Base-by-base conservation (phyloP, 2,888 invertebrate genomes). In the Sarcophaga variegata region DNA sequence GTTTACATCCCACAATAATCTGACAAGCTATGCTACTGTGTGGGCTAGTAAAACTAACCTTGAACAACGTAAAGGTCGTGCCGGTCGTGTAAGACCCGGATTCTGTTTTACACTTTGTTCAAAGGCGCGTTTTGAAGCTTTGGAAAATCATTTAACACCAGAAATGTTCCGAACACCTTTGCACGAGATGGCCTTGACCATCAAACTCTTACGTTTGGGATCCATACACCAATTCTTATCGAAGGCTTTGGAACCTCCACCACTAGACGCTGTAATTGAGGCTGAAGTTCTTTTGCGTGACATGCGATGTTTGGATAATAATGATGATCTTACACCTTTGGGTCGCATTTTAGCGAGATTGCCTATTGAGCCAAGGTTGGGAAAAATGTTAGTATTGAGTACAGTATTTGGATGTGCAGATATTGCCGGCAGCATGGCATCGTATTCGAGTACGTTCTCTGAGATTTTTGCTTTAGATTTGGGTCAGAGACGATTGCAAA, bases 111-210 rank as follows among this genome's bases (percentile, higher is more conserved):
- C 98, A 89, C 94, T 99, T 22, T 99, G 98, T 90, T 97, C 97
- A 0, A 94, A 94, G 89, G 96, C 97, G 0, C 94, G 97, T 22
- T 97, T 93, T 92, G 94, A 95, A 0, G 95, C 95, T 79, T 94
- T 98, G 72, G 98, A 98, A 4, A 97, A 99, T 90, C 98, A 99
- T 91, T 96, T 97, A 92, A 98, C 98, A 0, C 99, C 99, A 0
- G 99, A 99, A 94, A 99, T 99, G 96, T 98, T 99, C 94, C 95
- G 99, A 77, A 99, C 99, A 0, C 99, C 99, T 0, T 94, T 99
- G 20, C 99, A 99, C 91, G 99, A 99, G 92, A 94, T 99, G 80
- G 98, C 98, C 0, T 94, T 99, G 77, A 97, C 97, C 63, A 97
- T 98, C 81, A 98, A 94, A 92, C 94, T 99, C 11, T 94, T 99